Evolutionary conservation across 2,797 vertebrate genomes (phyloP).

Genomic region (Cynopterus sphinx): DNA sequence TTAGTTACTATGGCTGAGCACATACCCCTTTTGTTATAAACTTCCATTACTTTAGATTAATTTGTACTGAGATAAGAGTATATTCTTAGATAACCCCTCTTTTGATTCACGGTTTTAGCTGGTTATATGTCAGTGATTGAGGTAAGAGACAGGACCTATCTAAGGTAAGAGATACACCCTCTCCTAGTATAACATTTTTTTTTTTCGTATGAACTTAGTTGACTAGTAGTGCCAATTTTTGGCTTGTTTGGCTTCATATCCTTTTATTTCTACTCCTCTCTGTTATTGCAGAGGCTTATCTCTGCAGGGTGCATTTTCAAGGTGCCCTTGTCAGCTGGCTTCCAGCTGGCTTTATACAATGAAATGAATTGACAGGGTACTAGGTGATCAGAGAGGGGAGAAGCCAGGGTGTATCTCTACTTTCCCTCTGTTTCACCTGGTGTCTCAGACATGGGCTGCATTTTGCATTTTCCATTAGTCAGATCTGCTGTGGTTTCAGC

Average conservation of each 20-base stretch:
- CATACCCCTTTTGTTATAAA: neutral
- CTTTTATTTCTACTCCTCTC: neutral
- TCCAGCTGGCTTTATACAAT: neutral
- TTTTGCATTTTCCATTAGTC: neutral
- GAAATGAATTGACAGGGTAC: neutral
- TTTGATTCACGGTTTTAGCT: neutral
- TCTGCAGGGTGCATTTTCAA: neutral
- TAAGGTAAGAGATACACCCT: neutral
- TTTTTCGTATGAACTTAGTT: neutral
- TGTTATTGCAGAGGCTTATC: neutral
- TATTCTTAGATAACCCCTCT: neutral
- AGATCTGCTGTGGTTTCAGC: neutral
- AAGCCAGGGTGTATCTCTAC: neutral
- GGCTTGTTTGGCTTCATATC: neutral
- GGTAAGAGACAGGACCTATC: neutral
- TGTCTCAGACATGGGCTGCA: neutral
- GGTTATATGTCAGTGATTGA: neutral
- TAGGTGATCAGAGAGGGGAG: rapidly evolving
- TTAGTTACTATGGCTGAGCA: neutral
- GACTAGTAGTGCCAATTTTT: neutral
- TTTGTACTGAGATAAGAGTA: neutral
- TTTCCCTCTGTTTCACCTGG: neutral
- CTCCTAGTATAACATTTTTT: neutral
- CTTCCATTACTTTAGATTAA: neutral
- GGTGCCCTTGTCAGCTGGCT: neutral